Percentiles rank a stretch among this genome's conserved stretches.
These are phyloP conservation scores for Laterallus jamaicensis DNA, from an alignment of 2,113 vertebrate species.

Conservation along the genomic window DNA sequence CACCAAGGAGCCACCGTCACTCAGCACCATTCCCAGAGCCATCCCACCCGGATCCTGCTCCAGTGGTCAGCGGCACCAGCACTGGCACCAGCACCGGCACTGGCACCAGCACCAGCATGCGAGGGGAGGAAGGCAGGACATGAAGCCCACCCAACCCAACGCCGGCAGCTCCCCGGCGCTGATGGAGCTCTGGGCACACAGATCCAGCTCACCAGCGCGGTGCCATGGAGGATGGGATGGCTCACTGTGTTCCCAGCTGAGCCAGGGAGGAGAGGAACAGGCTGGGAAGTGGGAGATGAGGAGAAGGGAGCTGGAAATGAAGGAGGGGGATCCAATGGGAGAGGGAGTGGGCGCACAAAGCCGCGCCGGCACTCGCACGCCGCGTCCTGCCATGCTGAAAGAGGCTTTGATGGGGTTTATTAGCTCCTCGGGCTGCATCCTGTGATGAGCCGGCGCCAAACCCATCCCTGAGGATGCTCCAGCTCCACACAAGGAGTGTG, in stretches of 20 bases:
- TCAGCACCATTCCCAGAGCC: background rate
- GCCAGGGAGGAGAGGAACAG: background rate
- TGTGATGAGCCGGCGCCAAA: background rate
- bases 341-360: background rate
- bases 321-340: background rate
- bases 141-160: background rate
- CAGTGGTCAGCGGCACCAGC: background rate
- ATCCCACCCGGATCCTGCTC: background rate
- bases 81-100: background rate
- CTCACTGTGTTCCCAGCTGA: fast-evolving
- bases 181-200: fast-evolving
- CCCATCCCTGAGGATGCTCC: fast-evolving
- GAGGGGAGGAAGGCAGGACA: background rate
- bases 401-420: background rate
- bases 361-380: background rate
- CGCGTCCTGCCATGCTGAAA: background rate
- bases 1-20: background rate
- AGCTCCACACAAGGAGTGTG: fast-evolving
- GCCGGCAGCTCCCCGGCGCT: background rate
- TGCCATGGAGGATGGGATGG: fast-evolving
- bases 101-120: too few species aligned
- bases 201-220: fast-evolving
- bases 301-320: background rate
- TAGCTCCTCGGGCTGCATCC: background rate
- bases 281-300: background rate